These are phyloP conservation scores for Molorchus minor DNA, from an alignment of 2,888 invertebrate species.

Conservation along the genomic window DNA sequence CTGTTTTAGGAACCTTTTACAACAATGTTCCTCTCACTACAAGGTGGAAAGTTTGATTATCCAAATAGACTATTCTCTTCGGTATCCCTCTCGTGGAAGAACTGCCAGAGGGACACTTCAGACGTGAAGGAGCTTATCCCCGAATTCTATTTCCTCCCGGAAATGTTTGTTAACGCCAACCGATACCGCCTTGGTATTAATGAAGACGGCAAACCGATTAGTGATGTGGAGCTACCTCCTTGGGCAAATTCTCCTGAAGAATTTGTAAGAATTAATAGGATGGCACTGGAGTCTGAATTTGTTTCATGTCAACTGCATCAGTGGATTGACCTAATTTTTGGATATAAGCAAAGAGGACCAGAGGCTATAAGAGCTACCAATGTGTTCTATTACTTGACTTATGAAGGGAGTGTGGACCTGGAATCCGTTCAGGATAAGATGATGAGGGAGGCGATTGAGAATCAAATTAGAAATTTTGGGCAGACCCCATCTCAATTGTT, in stretches of 20 bases:
- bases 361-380: slow-evolving; percentile 98
- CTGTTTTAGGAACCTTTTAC: slow-evolving; percentile 93
- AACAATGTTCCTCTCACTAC: slow-evolving; percentile 97
- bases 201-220: slow-evolving; percentile 80
- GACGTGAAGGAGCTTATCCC: slow-evolving; percentile 99
- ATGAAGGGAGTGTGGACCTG: slow-evolving; percentile 96
- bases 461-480: slow-evolving; percentile 97
- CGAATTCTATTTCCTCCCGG: slow-evolving; percentile 98
- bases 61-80: slow-evolving; percentile 97
- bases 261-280: slow-evolving; percentile 96
- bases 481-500: slow-evolving; percentile 98
- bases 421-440: slow-evolving; percentile 89
- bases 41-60: slow-evolving; percentile 99
- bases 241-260: slow-evolving; percentile 99
- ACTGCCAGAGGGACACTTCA: slow-evolving; percentile 97
- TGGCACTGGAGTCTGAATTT: slow-evolving; percentile 99
- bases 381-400: slow-evolving; percentile 99
- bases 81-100: slow-evolving; percentile 96
- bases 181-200: slow-evolving; percentile 87
- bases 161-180: slow-evolving; percentile 95
- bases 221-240: slow-evolving; percentile 91
- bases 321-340: slow-evolving; percentile 99
- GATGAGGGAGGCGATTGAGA: slow-evolving; percentile 93
- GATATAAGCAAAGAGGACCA: slow-evolving; percentile 98
- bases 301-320: slow-evolving; percentile 99